Conservation (phyloP, 2,888 invertebrate genomes). For the Portevinia maculata region DNA sequence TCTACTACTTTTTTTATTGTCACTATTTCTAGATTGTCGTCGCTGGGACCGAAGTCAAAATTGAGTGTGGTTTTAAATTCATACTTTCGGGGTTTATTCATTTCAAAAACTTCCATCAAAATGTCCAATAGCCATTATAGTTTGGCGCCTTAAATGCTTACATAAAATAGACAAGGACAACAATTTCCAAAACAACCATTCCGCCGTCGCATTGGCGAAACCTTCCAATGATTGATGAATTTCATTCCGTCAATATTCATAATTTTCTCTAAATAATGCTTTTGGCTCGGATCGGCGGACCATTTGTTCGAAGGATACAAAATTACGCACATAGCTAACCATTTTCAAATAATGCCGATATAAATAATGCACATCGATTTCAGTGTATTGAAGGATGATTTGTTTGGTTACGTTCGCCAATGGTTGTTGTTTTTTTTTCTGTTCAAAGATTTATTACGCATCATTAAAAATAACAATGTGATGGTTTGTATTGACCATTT, state of each 20-base stretch:
- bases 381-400: constrained; percentile 37
- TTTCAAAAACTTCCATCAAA: too few relatives aligned
- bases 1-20: neutral
- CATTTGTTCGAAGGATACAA: constrained; percentile 28
- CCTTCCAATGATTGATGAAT: constrained; percentile 12
- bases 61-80: too few relatives aligned
- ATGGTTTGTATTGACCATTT: constrained; percentile 46
- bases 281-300: neutral
- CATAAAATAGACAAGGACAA: neutral
- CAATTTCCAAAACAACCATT: neutral
- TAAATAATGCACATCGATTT: constrained; percentile 53
- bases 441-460: constrained; percentile 49
- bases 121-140: too few relatives aligned
- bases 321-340: constrained; percentile 38
- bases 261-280: constrained; percentile 16
- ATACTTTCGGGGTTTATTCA: neutral
- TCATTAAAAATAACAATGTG: constrained; percentile 62
- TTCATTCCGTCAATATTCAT: constrained; percentile 18
- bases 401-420: constrained; percentile 32
- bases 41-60: neutral
- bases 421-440: constrained; percentile 4
- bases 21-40: neutral
- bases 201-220: too few relatives aligned
- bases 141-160: neutral
- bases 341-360: constrained; percentile 18